These are phyloP conservation scores for Ammospiza maritima DNA, from an alignment of 2,797 vertebrate species.

Conservation along the genomic window DNA sequence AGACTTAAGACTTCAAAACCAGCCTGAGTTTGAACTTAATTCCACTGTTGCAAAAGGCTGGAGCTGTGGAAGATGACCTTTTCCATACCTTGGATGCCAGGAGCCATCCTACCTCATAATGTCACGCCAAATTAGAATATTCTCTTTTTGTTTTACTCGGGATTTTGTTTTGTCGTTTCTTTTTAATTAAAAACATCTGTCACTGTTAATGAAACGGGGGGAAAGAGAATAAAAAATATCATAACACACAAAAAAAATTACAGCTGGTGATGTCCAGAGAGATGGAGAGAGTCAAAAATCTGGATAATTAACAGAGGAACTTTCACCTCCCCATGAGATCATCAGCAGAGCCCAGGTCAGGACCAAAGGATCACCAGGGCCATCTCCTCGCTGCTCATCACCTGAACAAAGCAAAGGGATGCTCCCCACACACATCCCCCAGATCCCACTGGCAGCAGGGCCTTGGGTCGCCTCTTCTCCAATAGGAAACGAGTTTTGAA, in stretches of 20 bases:
- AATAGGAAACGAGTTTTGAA: not conserved
- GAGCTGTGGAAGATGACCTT: slow-evolving; percentile 70
- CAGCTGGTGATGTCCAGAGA: slow-evolving; percentile 29
- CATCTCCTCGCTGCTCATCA: not conserved
- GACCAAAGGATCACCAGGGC: not conserved
- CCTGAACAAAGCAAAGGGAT: not conserved
- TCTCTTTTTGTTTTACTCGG: slow-evolving; percentile 41
- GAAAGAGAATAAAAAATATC: not conserved
- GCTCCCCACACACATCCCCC: not conserved
- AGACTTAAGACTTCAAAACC: slow-evolving; percentile 81
- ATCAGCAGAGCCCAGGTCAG: not conserved
- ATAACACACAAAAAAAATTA: not conserved
- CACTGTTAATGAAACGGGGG: not conserved
- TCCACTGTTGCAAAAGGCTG: slow-evolving; percentile 71
- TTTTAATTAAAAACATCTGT: slow-evolving; percentile 74
- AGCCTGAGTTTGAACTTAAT: slow-evolving; percentile 78
- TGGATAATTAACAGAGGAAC: not conserved
- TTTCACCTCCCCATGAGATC: not conserved
- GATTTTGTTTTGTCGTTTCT: slow-evolving; percentile 50
- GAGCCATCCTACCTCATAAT: slow-evolving; percentile 69
- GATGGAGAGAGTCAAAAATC: not conserved
- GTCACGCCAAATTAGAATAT: slow-evolving; percentile 72
- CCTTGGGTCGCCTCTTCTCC: not conserved
- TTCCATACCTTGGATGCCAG: slow-evolving; percentile 66
- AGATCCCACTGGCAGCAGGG: not conserved